Percentiles rank a stretch among this genome's conserved stretches.
Evolutionary conservation across 2,113 vertebrate genomes (phyloP).

Genomic region (Sphyrna mokarran): DNA sequence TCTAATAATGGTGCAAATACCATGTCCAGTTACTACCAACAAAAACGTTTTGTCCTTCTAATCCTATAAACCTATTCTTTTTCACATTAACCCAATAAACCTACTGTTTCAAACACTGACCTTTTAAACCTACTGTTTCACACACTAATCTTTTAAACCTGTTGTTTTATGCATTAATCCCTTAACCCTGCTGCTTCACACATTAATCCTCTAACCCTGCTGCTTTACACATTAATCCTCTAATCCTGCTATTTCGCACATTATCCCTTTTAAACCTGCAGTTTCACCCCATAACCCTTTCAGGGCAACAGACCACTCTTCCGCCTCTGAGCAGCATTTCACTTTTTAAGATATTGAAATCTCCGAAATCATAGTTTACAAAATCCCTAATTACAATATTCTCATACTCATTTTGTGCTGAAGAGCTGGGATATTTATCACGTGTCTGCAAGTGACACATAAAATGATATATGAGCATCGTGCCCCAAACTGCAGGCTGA

Average conservation of each 20-base stretch:
- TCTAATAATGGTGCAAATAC: neutral
- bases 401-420: neutral
- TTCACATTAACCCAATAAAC: slow-evolving; percentile 30
- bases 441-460: neutral
- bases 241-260: slow-evolving; percentile 13
- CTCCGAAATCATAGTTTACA: neutral
- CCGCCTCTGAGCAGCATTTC: neutral
- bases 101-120: neutral
- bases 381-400: neutral
- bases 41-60: neutral
- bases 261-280: slow-evolving; percentile 31
- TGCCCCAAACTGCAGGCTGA: neutral
- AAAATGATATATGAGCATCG: neutral
- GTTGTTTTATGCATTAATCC: slow-evolving; percentile 16
- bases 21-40: neutral
- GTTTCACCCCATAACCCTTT: slow-evolving; percentile 10
- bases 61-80: slow-evolving; percentile 9
- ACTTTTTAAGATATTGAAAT: neutral
- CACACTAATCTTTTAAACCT: slow-evolving; percentile 25
- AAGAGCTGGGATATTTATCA: neutral
- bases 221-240: slow-evolving; percentile 11
- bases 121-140: slow-evolving; percentile 22
- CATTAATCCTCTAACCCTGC: slow-evolving; percentile 13
- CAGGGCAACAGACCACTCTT: neutral
- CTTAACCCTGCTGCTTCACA: slow-evolving; percentile 17